Percentiles rank a stretch among this genome's conserved stretches.
These are phyloP conservation scores for Alsophila aescularia DNA, from an alignment of 2,888 invertebrate genomes.

Conservation along the genomic window DNA sequence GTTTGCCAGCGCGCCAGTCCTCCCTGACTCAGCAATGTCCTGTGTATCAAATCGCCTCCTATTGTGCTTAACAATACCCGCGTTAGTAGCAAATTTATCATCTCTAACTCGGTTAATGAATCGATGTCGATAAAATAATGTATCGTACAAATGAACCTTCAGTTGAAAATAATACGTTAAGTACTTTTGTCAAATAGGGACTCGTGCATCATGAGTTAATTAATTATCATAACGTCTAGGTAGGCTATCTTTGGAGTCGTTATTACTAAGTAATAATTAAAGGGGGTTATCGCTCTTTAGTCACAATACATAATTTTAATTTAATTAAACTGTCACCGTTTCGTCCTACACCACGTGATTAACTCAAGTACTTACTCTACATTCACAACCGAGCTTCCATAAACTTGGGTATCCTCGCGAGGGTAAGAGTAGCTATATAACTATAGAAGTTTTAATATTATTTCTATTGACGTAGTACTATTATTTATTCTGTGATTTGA, in stretches of 20 bases:
- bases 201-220: background rate
- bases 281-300: too few relatives aligned
- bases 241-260: background rate
- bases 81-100: background rate
- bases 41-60: background rate
- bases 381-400: too few relatives aligned
- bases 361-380: too few relatives aligned
- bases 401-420: too few relatives aligned
- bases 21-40: background rate
- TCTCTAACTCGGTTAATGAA: background rate
- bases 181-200: background rate
- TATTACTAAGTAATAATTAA: too few relatives aligned
- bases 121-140: conserved; percentile 1
- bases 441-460: too few relatives aligned
- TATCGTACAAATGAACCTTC: background rate
- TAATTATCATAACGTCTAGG: background rate
- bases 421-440: too few relatives aligned
- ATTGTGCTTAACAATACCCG: background rate
- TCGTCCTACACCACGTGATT: too few relatives aligned
- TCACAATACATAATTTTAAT: too few relatives aligned
- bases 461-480: too few relatives aligned
- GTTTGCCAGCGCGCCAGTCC: background rate
- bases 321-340: too few relatives aligned
- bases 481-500: too few relatives aligned
- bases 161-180: background rate